These are phyloP conservation scores for Piaya cayana DNA, from an alignment of 2,113 vertebrate genomes.

Conservation along the genomic window DNA sequence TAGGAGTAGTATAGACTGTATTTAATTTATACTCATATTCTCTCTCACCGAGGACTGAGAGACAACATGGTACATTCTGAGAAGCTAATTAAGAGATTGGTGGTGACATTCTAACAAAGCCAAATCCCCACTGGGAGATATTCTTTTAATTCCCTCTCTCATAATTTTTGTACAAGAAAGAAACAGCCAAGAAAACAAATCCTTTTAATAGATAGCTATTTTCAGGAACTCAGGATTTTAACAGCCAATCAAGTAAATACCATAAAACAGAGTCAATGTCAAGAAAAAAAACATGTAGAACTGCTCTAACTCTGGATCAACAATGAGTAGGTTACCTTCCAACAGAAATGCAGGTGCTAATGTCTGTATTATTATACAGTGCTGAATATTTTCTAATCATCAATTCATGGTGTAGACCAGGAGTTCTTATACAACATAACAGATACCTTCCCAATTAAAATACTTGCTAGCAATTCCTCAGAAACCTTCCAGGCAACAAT, in stretches of 20 bases:
- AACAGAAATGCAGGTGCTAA: not conserved
- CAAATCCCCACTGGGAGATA: not conserved
- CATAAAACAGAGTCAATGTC: not conserved
- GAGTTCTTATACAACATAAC: not conserved
- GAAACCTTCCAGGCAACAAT: not conserved
- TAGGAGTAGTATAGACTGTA: not conserved
- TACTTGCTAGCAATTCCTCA: not conserved
- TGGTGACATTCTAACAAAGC: not conserved
- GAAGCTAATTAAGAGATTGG: conserved; percentile 11
- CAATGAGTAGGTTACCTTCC: not conserved
- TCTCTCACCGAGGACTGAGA: not conserved
- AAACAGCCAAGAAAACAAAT: not conserved
- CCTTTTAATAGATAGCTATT: not conserved
- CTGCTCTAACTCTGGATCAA: not conserved
- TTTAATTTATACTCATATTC: not conserved
- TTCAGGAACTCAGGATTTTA: not conserved
- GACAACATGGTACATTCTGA: not conserved
- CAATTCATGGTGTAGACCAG: not conserved
- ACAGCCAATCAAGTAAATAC: not conserved
- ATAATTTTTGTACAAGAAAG: not conserved
- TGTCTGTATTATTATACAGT: not conserved
- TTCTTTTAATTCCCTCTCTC: not conserved
- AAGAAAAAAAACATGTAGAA: not conserved
- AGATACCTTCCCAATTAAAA: not conserved
- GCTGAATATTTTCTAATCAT: not conserved